Base-by-base conservation (phyloP, 2,888 invertebrate species). In the Coelopa pilipes region DNA sequence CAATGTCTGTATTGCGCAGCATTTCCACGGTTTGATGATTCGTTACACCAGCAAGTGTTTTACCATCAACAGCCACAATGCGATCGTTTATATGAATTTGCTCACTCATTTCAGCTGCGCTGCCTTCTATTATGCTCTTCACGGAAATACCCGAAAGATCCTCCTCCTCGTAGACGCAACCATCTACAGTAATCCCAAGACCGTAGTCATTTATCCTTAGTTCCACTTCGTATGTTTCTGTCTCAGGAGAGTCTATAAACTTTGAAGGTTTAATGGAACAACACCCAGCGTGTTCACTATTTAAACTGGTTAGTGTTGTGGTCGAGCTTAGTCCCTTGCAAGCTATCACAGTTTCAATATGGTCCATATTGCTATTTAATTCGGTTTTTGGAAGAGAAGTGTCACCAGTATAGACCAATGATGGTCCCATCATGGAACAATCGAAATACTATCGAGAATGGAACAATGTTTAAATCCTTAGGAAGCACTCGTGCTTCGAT, bases 101-200 rank as follows among this genome's bases (percentile, higher is more conserved):
- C 72, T 94, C 93, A 86, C 96, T 96, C 82, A 94, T 89, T 86
- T 97, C 97, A 0, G 99, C 99, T 72, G 98, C 97, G 88, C 98
- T 98, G 70, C 97, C 97, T 85, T 96, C 95, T 83, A 97, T 97
- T 81, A 99, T 96, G 86, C 98, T 98, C 88, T 99, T 98, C 19
- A 99, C 98, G 89, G 99, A 99, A 83, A 99, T 98, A 10, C 99
- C 99, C n/a, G 97, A 98, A 70, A 99, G 91, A 88, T 99, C 99
- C 89, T 99, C 99, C 89, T 97, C 96, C 87, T 97, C 97, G 88
- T 97, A 97, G 57, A 98, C 97, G 88, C 98, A 98, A 65, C 98
- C 98, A 3, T 98, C 98, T 70, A 98, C 97, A 3, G 98, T 98
- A 80, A 98, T 97, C 63, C 98, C 98, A 76, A 97, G 89, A 47